Evolutionary conservation across 2,113 vertebrate species (phyloP), one percentile per base, ranked within the genome.

Genomic region (Bagarius yarrelli): DNA sequence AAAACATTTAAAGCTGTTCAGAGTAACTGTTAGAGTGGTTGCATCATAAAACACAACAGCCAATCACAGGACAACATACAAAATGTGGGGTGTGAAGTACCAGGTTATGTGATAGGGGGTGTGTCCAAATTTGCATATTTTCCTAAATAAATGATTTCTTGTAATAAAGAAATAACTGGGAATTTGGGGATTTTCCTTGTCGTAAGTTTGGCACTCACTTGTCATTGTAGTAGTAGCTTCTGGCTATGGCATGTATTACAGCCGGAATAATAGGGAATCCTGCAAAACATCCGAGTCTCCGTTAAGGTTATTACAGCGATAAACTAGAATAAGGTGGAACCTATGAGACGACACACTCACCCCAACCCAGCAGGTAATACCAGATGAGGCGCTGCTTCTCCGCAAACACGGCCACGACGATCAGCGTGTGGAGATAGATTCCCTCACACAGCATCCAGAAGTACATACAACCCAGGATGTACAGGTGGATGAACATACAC

Each of bases 371-470:
- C 67, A 99, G 93, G 75, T 97, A 98, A 92, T 99, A 99, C 96
- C 97, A 99, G 83, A 95, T 89, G 74, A 99, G 89, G 83, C 96
- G 95, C 44, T 98, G 97, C 25, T 99, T 99, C 85, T 99, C 96
- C 0, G 96, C 94, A 86, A 99, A 99, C 79, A 99, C 98, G 0
- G 97, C 98, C 89, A 99, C 97, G 13, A 99, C 98, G 1, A 99
- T 98, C 67, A 99, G 95, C 0, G 98, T 99, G 80, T 99, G 98
- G 72, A 99, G 92, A 86, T 99, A 98, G 88, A 99, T 97, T 64
- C 98, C 98, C 90, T 99, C 98, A 52, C 98, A 99, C 5, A 99
- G 92, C 97, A 99, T 99, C 98, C 98, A 99, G 83, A 99, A 98
- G 90, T 99, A 99, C 90, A 97, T 98, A 80, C 97, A 99, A 82